These are phyloP conservation scores for Odocoileus virginianus DNA, from an alignment of 2,113 vertebrate species.

Conservation along the genomic window DNA sequence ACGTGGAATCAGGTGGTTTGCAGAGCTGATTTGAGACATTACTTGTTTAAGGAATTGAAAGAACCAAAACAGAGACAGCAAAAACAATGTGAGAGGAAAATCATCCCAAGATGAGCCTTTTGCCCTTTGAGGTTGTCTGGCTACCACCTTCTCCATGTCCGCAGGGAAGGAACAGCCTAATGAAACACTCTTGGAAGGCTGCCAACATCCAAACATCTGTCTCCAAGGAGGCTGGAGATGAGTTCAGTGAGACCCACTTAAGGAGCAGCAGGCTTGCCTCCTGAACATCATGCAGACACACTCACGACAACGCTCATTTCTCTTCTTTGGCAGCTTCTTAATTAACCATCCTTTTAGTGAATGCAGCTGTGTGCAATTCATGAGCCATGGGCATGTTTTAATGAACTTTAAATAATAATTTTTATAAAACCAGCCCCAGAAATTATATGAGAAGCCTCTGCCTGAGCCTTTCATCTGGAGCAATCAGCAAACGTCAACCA, in stretches of 20 bases:
- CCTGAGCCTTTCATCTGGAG: neutral
- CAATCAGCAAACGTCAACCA: neutral
- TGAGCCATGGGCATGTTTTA: neutral
- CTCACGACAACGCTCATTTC: neutral
- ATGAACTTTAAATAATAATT: slow-evolving; percentile 6
- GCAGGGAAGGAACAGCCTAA: neutral
- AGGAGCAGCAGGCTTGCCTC: neutral
- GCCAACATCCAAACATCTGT: neutral
- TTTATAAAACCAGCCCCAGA: neutral
- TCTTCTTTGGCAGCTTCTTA: neutral
- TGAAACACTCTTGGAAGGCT: neutral
- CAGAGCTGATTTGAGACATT: neutral
- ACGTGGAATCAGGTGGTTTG: neutral
- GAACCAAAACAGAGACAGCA: neutral
- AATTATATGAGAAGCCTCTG: neutral
- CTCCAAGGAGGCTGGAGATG: neutral
- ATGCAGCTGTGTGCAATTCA: neutral
- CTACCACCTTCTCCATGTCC: neutral
- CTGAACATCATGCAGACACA: accelerated
- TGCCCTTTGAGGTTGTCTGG: neutral
- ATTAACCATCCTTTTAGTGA: neutral
- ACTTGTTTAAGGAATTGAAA: neutral
- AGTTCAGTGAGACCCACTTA: neutral
- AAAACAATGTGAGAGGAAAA: neutral
- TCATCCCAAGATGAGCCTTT: neutral